Evolutionary conservation across 2,797 vertebrate species (phyloP), one percentile per base, ranked within the genome.

Genomic region (Enteromius argenteus): DNA sequence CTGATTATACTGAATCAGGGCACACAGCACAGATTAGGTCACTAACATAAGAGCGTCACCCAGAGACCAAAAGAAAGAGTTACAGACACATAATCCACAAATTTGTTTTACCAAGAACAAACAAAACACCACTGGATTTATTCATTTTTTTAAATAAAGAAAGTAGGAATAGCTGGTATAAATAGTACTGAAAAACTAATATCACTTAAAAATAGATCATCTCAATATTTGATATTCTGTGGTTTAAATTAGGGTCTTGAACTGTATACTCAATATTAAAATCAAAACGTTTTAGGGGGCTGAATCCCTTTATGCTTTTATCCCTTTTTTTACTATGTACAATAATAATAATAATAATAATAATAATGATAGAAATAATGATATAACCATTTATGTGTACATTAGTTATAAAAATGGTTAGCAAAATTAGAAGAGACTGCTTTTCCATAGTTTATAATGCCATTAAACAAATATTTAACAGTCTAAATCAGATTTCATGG

Each of bases 21-120:
- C 32, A 83, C n/a, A 51, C 3, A 0, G 35, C n/a, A 39, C 35
- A 37, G 21, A 83, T 66, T n/a, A 44, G 32, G 42, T 75, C 58
- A 67, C n/a, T 66, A 60, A 72, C 46, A 76, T 42, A 39, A 76
- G 73, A 67, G 81, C 73, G 62, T 75, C 81, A 66, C 72, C 81
- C 58, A 67, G 30, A 53, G 81, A 49, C 32, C 44, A 62, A 82
- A 73, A 19, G 7, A 17, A 37, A 27, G 35, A 53, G 23, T 42
- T 83, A 42, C 81, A 83, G 30, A 56, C 3, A 58, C n/a, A 58
- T 9, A 9, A 58, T 23, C 1, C 27, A 11, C 19, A 42, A 72
- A 17, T 2, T 13, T 60, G n/a, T 11, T 9, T 13, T 27, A 23
- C 56, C 56, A 27, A 27, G 23, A 27, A 60, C 4, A 27, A 27